Evolutionary conservation across 2,113 vertebrate species (phyloP).

Genomic region (Macrotus californicus): DNA sequence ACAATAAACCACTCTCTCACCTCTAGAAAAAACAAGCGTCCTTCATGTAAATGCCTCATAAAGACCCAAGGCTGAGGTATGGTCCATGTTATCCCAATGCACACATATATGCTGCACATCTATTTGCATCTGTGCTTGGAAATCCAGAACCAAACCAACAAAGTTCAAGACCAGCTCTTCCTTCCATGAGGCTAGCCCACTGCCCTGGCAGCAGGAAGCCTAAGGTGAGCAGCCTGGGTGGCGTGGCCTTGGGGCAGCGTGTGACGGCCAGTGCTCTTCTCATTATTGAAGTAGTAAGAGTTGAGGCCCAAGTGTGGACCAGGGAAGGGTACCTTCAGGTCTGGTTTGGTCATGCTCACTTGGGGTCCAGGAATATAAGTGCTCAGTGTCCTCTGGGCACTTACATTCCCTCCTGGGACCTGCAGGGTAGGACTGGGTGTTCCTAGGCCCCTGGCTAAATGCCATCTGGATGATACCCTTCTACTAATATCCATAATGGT

Average conservation of each 20-base stretch:
- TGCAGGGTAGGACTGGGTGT: not conserved
- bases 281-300: not conserved
- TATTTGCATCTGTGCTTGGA: not conserved
- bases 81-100: not conserved
- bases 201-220: not conserved
- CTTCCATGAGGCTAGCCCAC: not conserved
- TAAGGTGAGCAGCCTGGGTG: rapidly evolving
- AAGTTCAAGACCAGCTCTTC: not conserved
- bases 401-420: not conserved
- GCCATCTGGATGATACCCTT: not conserved
- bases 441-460: not conserved
- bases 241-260: not conserved
- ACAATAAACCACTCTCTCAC: not conserved
- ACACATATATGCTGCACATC: not conserved
- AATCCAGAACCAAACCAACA: not conserved
- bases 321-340: not conserved
- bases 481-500: not conserved
- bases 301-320: not conserved
- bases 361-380: too few relatives aligned
- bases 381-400: not conserved
- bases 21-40: not conserved
- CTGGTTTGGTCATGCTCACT: not conserved
- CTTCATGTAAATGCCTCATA: not conserved
- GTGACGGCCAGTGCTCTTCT: not conserved
- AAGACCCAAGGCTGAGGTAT: not conserved